Evolutionary conservation across 2,888 invertebrate species (phyloP), one percentile per base, ranked within the genome.

Genomic region (Macrosoma leucophasiata): DNA sequence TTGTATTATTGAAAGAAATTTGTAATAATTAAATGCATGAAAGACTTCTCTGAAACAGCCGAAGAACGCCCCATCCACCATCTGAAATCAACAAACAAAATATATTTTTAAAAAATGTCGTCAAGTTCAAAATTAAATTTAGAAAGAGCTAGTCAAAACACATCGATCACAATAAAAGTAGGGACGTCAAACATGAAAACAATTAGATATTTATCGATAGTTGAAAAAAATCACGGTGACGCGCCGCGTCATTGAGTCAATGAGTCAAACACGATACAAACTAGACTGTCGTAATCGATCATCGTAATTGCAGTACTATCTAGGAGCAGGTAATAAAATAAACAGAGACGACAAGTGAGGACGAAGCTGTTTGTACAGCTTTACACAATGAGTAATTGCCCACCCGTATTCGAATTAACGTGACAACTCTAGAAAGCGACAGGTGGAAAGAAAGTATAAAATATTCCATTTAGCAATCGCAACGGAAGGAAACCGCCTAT

Each of bases 221-320:
- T 44, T 48, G 54, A 57, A 59, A 61, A 62, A 61, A 62, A 41
- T 53, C 36, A 41, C 43, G 48, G 43, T 46, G 47, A 45, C 30
- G 36, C 40, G 41, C 54, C 45, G 41, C 45, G 49, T 52, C 55
- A 48, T 49, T 50, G 52, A 50, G 57, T 67, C 64, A 67, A 65
- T 65, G 50, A 57, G 53, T 54, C 55, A 59, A 58, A 55, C 65
- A 61, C 64, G 54, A 61, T 64, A 69, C 58, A 43, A 45, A 46
- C 52, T 41, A 50, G 17, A 17, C 55, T 63, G 62, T 62, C 65
- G 62, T 67, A 59, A 79, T 79, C 75, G 66, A 78, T 81, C 77
- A 79, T 64, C 50, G 52, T 69, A 66, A 71, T 62, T 57, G 61
- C 49, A 42, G 48, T 41, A 56, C 48, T 65, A 67, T 62, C 58